These are phyloP conservation scores for Protonemura montana DNA, from an alignment of 2,888 invertebrate genomes.

Conservation along the genomic window DNA sequence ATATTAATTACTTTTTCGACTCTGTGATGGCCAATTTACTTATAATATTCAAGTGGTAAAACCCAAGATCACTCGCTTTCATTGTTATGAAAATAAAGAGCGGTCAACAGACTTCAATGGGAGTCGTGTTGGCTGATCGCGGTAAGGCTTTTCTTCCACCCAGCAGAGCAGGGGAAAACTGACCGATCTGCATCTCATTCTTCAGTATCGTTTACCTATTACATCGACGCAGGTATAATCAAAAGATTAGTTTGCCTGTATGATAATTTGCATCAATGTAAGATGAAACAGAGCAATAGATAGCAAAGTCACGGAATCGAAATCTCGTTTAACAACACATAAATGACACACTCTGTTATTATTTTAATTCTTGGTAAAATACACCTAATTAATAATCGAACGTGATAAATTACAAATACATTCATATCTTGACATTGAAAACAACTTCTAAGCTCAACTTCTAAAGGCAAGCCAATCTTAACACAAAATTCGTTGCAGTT, in stretches of 20 bases:
- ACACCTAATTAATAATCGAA: neutral
- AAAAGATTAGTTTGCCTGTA: neutral
- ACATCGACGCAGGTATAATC: neutral
- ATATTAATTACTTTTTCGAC: neutral
- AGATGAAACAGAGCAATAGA: neutral
- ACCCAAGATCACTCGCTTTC: neutral
- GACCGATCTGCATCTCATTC: neutral
- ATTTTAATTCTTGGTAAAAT: neutral
- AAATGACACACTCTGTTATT: neutral
- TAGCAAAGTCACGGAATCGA: neutral
- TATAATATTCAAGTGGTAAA: neutral
- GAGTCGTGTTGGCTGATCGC: neutral
- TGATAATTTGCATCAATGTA: neutral
- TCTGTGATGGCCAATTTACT: neutral
- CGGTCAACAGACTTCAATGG: no score
- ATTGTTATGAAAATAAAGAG: neutral
- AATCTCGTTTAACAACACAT: neutral
- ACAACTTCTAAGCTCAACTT: neutral
- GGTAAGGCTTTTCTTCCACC: no score
- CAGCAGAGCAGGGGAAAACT: neutral
- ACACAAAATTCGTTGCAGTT: neutral
- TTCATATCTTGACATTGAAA: neutral
- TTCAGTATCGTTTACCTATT: neutral
- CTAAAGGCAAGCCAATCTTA: neutral
- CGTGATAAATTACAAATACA: neutral